Conservation (phyloP, 2,888 invertebrate species). For the Cantharis flavilabris region DNA sequence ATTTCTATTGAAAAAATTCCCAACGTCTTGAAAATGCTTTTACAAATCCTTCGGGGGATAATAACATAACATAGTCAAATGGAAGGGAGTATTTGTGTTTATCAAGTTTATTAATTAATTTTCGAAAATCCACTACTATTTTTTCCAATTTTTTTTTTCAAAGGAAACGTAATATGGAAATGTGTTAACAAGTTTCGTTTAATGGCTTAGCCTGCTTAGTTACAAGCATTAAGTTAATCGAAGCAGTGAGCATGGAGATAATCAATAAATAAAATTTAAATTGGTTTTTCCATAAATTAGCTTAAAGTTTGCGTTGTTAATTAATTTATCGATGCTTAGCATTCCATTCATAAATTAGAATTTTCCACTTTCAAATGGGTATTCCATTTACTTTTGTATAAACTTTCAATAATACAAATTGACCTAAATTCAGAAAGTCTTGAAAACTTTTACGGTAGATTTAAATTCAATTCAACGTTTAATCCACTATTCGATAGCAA, state of each 20-base stretch:
- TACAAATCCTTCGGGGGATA: no score
- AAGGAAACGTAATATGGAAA: background rate
- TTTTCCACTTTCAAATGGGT: background rate
- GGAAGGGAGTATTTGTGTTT: no score
- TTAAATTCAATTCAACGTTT: background rate
- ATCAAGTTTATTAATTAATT: no score
- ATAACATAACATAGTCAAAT: no score
- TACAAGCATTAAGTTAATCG: background rate
- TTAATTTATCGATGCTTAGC: background rate
- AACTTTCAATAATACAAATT: background rate
- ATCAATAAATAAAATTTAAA: background rate
- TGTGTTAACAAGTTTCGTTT: background rate
- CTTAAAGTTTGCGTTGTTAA: background rate
- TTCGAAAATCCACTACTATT: no score
- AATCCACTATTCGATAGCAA: background rate
- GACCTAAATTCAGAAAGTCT: background rate
- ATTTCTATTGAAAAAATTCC: no score
- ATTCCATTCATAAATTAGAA: background rate
- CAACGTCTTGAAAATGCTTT: no score
- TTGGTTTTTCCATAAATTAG: background rate
- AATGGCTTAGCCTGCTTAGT: background rate
- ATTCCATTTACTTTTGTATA: background rate
- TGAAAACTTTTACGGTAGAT: background rate
- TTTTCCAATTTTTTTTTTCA: no score
- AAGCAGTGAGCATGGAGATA: background rate